Conservation (phyloP, 2,888 invertebrate genomes). For the Synergus laeviventris region DNA sequence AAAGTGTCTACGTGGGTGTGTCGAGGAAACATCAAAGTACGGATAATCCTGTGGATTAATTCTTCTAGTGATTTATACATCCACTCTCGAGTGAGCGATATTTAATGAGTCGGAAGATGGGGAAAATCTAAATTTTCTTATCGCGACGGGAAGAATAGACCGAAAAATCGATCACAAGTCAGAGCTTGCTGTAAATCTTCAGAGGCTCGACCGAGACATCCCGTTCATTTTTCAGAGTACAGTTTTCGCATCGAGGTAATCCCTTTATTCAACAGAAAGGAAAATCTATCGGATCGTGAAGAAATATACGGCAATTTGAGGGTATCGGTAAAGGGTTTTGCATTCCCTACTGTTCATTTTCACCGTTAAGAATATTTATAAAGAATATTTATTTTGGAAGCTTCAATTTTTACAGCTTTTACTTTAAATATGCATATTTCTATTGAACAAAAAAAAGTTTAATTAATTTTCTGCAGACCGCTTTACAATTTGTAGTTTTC, state of each 20-base stretch:
- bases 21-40: conserved; percentile 4
- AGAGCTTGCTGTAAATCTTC: background rate
- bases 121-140: conserved; percentile 22
- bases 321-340: background rate
- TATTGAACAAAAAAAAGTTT: background rate
- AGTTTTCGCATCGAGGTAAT: background rate
- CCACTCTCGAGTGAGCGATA: background rate
- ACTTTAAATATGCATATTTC: background rate
- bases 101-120: conserved; percentile 29
- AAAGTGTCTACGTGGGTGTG: conserved; percentile 7
- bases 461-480: background rate
- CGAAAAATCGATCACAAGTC: conserved; percentile 7
- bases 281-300: background rate
- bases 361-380: too few relatives aligned
- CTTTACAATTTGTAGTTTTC: background rate
- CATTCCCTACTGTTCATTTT: background rate
- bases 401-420: background rate
- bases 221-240: background rate
- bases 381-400: background rate
- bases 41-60: conserved; percentile 20
- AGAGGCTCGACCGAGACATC: background rate
- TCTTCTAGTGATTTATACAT: conserved; percentile 4
- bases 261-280: background rate
- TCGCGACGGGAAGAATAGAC: background rate
- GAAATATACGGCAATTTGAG: background rate